These are phyloP conservation scores for Agrilus cyanescens DNA, from an alignment of 2,888 invertebrate species.

Conservation along the genomic window DNA sequence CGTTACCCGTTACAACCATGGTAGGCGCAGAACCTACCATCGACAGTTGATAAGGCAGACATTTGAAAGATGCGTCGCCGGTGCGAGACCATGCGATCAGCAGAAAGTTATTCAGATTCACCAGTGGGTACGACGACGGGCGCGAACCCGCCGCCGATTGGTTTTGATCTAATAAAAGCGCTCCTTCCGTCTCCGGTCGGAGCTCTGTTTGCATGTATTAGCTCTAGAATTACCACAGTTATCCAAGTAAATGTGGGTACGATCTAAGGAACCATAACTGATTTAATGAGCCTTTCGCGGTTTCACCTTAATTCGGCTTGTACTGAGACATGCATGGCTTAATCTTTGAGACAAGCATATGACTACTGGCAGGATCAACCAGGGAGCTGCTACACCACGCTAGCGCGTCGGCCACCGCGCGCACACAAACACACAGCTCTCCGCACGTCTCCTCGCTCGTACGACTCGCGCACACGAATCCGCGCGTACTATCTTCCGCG, in stretches of 20 bases:
- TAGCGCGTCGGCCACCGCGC: too few species aligned
- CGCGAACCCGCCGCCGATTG: constrained; percentile 36
- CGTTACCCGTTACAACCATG: constrained; percentile 59
- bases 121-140: constrained; percentile 35
- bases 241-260: constrained; percentile 32
- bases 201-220: constrained; percentile 48
- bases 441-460: too few species aligned
- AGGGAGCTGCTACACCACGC: constrained; percentile 29
- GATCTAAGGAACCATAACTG: constrained; percentile 46
- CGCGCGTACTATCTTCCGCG: too few species aligned
- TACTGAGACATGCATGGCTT: constrained; percentile 56
- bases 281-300: constrained; percentile 50
- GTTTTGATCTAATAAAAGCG: constrained; percentile 46
- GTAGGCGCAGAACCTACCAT: constrained; percentile 54
- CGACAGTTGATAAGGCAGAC: constrained; percentile 57
- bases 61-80: constrained; percentile 51
- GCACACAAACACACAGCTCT: too few species aligned
- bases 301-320: constrained; percentile 44
- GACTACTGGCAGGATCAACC: constrained; percentile 51
- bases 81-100: constrained; percentile 36
- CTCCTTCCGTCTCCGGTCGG: constrained; percentile 38
- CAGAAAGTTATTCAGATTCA: constrained; percentile 38
- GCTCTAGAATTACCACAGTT: constrained; percentile 50
- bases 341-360: constrained; percentile 58
- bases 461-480: too few species aligned